Evolutionary conservation across 1,140 invertebrate species (phyloP), one percentile per base, ranked within the genome.

Genomic region (Pachypeltis micranthus): DNA sequence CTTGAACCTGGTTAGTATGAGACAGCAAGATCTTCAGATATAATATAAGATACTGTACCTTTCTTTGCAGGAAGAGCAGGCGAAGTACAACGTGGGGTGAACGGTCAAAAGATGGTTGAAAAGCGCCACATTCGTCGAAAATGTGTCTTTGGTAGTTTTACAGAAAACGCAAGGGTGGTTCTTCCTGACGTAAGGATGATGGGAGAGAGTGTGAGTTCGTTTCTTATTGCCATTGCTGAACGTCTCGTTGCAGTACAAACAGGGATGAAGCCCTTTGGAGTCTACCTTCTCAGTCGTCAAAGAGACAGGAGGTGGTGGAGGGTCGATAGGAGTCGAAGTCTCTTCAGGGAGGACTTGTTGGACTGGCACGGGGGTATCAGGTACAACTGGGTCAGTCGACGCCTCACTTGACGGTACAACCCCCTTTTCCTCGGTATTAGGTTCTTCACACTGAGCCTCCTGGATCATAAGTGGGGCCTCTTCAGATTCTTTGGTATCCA

Each of bases 221-320:
- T 67, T 63, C 25, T 56, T 57, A 21, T 64, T 62, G 34, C 60
- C 60, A 59, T 65, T 65, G 14, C 51, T 24, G 54, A 71, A 68
- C 24, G 63, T 68, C 44, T 68, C 65, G 31, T 69, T 66, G 55
- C 70, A 71, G 63, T 68, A 71, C n/a, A 70, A 59, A 27, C 70
- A 71, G 58, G 63, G 66, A 29, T 65, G 28, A 16, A 55, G 58
- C 10, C 10, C 21, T 21, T 51, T 51, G 19, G 23, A 21, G 21
- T 51, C 47, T 4, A 51, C 23, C 23, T 51, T 51, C 4, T 51
- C 47, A 51, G 7, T 39, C 7, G 34, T 10, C 34, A 39, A n/a
- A n/a, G 47, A 21, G 3, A 21, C 47, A n/a, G n/a, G n/a, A n/a
- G n/a, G n/a, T n/a, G 61, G 47, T 2, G 47, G 24, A 4, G 44